Conservation (phyloP, 2,113 vertebrate species). For the Chaenogobius annularis region DNA sequence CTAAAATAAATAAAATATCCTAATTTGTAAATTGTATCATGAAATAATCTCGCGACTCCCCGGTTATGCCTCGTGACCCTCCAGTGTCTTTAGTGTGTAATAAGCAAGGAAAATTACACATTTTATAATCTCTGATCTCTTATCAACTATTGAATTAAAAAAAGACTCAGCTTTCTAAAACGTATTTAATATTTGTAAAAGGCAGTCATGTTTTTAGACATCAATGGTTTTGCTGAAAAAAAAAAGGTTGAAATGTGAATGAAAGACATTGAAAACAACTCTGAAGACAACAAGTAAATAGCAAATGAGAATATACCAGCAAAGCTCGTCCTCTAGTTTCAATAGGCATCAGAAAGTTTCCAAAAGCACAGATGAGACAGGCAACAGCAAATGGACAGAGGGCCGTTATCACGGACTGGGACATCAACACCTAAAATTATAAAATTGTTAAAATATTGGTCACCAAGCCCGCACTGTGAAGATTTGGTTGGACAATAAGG, state of each 20-base stretch:
- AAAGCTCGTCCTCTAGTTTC: constrained; percentile 91
- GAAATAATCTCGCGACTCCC: too few relatives aligned
- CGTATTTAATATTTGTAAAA: not conserved
- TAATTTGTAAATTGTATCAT: too few relatives aligned
- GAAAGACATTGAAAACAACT: not conserved
- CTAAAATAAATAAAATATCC: too few relatives aligned
- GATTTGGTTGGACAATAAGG: not conserved
- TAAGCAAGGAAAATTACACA: too few relatives aligned
- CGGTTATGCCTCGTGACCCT: too few relatives aligned
- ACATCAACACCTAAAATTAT: constrained; percentile 85
- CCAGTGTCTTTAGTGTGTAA: too few relatives aligned
- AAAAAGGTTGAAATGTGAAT: constrained; percentile 12
- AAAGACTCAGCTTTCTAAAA: too few relatives aligned
- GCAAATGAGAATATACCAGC: constrained; percentile 76
- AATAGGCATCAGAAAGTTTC: constrained; percentile 84
- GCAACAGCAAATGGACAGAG: constrained; percentile 83
- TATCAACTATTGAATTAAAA: too few relatives aligned
- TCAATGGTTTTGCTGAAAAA: constrained; percentile 72
- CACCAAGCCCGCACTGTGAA: too few relatives aligned
- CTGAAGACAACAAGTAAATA: not conserved
- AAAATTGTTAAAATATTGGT: constrained; percentile 15
- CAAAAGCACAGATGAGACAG: constrained; percentile 81
- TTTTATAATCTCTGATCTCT: too few relatives aligned
- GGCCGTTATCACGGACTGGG: constrained; percentile 79
- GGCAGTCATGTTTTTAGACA: not conserved